A percentile compares a stretch with the other conserved stretches of the same genome.
Evolutionary conservation across 2,888 invertebrate genomes (phyloP).

Genomic region (Augiades crinisus): DNA sequence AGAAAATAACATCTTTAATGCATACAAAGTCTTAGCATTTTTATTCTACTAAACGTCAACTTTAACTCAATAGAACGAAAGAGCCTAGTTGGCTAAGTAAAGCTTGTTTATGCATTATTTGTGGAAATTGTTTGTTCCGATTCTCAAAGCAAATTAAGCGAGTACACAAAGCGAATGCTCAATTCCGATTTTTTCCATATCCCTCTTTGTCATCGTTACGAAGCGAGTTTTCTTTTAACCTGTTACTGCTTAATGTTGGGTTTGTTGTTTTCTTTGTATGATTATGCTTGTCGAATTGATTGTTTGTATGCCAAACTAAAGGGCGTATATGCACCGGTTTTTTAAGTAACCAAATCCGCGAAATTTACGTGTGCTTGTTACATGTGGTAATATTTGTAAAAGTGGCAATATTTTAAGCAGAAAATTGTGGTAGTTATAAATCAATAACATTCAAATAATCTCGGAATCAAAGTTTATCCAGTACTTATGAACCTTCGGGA

Average conservation of each 20-base stretch:
- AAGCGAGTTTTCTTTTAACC: conserved; percentile 5
- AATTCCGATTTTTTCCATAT: conserved; percentile 1
- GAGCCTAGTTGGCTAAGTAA: neutral
- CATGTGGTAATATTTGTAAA: too few relatives aligned
- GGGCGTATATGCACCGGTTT: too few relatives aligned
- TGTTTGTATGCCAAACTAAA: too few relatives aligned
- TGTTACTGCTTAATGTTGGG: neutral
- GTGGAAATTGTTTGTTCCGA: conserved; percentile 18
- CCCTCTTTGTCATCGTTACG: conserved; percentile 18
- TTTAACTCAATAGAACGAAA: conserved; percentile 8
- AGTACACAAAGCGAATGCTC: conserved; percentile 9
- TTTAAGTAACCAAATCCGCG: too few relatives aligned
- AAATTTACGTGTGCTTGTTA: too few relatives aligned
- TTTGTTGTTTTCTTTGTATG: neutral
- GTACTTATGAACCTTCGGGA: too few relatives aligned
- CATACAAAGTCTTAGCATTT: neutral
- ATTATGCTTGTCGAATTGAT: neutral
- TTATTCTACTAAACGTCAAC: neutral
- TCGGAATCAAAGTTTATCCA: too few relatives aligned
- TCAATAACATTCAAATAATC: too few relatives aligned
- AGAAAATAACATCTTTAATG: neutral
- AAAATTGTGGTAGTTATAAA: too few relatives aligned
- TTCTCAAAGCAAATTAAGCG: conserved; percentile 24
- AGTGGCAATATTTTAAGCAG: too few relatives aligned
- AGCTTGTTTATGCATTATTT: conserved; percentile 1